Base-by-base conservation (phyloP, 1,140 invertebrate genomes). In the Rhysida immarginata region DNA sequence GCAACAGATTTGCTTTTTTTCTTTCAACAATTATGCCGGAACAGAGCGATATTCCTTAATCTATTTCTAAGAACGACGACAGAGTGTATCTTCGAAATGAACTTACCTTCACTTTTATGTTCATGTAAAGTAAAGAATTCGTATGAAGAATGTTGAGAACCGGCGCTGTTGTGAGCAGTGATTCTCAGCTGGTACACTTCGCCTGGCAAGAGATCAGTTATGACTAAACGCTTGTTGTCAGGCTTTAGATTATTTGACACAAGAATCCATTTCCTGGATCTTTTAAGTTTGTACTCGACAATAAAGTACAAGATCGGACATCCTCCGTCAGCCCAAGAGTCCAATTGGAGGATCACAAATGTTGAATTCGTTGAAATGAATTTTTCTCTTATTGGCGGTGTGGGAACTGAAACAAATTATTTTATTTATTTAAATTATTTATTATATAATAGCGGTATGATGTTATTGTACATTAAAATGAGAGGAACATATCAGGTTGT, bases 301-400 rank as follows among this genome's bases (percentile, higher is more conserved):
- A 94, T 89, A 70, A 94, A 97, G 67, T 91, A 90, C 45, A 87
- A 79, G 83, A 96, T 95, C 1, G 90, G 87, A 70, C 94, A 97
- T 26, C 91, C 91, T 56, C 89, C 89, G 68, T 93, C 88, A 53
- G 85, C 82, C 93, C 93, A 97, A 53, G 89, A 83, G 63, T 82
- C 86, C 45, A 96, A 77, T 65, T 93, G 88, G 48, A 96, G 73
- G 11, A 86, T 88, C 16, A 96, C 87, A 59, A 85, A 91, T 56
- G 89, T 92, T 1, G 87, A 86, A 3, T 89, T 93, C 1, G 89
- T 84, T 69, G 89, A 87, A 67, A 94, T 87, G 68, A 94, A 90
- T 65, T 84, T 79, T 20, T 81, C 77, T 25, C 86, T 87, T 65
- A 86, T 84, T 0, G 90, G 88, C 29, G 89, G 81, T n/a, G 86